phyloP scores from a whole-genome alignment of 2,113 vertebrate species.

The Leiothrix lutea region DNA sequence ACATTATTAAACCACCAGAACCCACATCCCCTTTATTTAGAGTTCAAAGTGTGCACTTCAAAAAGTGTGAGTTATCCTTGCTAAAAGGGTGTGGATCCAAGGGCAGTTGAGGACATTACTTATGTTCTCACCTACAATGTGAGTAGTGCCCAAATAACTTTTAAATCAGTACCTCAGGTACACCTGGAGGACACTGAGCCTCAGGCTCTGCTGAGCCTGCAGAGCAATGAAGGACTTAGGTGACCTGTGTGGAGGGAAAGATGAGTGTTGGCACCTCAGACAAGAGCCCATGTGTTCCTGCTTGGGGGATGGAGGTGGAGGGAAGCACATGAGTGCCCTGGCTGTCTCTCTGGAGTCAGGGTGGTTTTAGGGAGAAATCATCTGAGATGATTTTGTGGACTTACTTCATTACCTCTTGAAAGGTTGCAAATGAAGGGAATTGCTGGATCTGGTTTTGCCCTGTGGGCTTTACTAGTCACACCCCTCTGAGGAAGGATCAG shows the following conservation, averaged over 20 bases:
- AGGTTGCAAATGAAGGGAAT: background rate
- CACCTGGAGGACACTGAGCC: background rate
- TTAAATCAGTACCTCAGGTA: background rate
- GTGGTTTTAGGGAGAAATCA: background rate
- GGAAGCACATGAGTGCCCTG: background rate
- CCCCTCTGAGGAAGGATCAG: background rate
- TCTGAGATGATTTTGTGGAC: background rate
- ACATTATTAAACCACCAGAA: background rate
- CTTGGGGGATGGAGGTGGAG: background rate
- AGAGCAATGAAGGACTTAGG: fast-evolving
- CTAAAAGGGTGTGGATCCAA: background rate
- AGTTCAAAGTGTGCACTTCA: background rate
- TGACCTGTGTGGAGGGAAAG: background rate
- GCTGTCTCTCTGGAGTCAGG: background rate
- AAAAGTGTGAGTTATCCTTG: background rate
- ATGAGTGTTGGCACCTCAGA: background rate
- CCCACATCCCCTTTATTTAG: too few species aligned
- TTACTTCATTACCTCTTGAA: background rate
- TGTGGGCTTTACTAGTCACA: background rate
- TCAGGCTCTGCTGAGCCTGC: background rate
- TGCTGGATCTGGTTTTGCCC: background rate
- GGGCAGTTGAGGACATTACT: background rate
- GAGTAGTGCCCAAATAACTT: background rate
- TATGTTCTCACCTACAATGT: background rate
- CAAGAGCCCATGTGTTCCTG: background rate